A percentile compares a stretch with the other conserved stretches of the same genome.
These are phyloP conservation scores for Trachymyrmex cornetzi DNA, from an alignment of 1,140 invertebrate genomes.

Conservation along the genomic window DNA sequence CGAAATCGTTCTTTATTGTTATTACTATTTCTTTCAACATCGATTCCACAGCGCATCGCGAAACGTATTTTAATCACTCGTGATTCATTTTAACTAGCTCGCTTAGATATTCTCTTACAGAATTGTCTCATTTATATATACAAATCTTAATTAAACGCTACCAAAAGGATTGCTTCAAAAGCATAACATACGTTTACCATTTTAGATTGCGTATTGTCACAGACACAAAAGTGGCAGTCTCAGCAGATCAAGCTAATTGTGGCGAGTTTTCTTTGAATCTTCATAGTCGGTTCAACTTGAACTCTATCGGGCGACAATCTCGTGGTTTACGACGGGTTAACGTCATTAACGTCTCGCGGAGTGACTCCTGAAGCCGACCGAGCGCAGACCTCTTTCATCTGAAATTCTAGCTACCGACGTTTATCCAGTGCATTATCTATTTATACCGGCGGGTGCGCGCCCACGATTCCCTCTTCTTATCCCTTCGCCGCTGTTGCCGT, in stretches of 20 bases:
- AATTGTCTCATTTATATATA: not conserved
- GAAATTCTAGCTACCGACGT: conserved; percentile 71
- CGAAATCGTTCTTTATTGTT: conserved; percentile 10
- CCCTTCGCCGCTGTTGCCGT: conserved; percentile 6
- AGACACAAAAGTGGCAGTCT: not conserved
- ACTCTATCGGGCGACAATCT: conserved; percentile 53
- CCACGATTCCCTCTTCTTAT: conserved; percentile 47
- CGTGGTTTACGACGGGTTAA: conserved; percentile 62
- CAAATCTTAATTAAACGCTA: not conserved
- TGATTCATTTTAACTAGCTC: not conserved
- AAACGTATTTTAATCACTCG: not conserved
- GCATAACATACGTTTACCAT: not conserved
- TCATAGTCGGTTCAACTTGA: conserved; percentile 5
- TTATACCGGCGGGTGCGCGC: conserved; percentile 75
- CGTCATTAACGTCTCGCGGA: conserved; percentile 69
- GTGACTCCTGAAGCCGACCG: conserved; percentile 50
- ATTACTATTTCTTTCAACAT: conserved; percentile 2
- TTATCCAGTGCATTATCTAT: conserved; percentile 80
- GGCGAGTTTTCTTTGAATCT: not conserved
- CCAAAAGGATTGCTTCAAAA: not conserved
- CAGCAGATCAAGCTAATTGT: not conserved
- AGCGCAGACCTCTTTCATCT: conserved; percentile 67
- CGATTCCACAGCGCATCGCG: conserved; percentile 1
- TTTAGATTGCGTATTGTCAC: not conserved
- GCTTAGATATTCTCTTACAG: too few relatives aligned